These are phyloP conservation scores for Cyprinodon tularosa DNA, from an alignment of 2,113 vertebrate species.

Conservation along the genomic window DNA sequence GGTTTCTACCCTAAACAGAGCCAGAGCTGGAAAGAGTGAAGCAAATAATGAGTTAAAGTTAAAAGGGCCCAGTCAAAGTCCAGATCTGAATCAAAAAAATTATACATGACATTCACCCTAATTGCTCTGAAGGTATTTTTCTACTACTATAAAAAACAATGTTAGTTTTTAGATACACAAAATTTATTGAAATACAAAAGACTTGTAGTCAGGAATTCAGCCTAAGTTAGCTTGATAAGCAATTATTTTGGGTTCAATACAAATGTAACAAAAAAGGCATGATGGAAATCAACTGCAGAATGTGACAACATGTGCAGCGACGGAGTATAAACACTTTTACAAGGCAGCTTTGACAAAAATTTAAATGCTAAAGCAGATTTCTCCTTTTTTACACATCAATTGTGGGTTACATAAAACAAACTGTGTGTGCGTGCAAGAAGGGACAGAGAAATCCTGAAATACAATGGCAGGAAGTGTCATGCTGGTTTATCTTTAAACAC, in stretches of 20 bases:
- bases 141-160: neutral
- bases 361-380: too few species aligned
- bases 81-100: neutral
- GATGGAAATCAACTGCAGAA: neutral
- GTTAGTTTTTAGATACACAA: neutral
- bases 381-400: neutral
- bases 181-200: neutral
- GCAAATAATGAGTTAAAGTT: neutral
- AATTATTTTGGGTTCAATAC: neutral
- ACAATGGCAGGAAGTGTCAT: conserved; percentile 71
- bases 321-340: neutral
- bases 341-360: neutral
- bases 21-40: neutral
- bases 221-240: too few species aligned
- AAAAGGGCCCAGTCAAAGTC: neutral
- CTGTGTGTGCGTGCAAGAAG: conserved; percentile 21
- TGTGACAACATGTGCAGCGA: neutral
- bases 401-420: conserved; percentile 35
- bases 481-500: conserved; percentile 42
- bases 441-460: conserved; percentile 54
- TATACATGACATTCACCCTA: neutral
- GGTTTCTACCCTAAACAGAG: neutral
- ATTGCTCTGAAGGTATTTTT: neutral
- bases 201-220: neutral
- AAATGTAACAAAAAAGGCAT: neutral